phyloP scores from a whole-genome alignment of 2,888 invertebrate species.

The Metacarcinus magister region DNA sequence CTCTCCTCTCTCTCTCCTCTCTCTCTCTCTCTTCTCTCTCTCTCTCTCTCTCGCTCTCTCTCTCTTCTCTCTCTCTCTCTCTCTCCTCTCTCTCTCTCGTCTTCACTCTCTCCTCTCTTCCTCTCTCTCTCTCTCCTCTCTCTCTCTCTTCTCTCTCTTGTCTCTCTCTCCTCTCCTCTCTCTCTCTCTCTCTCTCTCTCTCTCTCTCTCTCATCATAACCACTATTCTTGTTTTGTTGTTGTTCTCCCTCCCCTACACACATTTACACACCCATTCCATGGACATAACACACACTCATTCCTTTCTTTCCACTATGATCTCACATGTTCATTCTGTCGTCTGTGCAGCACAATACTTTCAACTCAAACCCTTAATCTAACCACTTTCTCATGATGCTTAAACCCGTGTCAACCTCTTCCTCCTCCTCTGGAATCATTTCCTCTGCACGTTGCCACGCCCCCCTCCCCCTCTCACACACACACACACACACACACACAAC shows the following conservation, averaged over 20 bases:
- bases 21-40: no score
- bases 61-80: no score
- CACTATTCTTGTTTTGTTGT: background rate
- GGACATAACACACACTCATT: background rate
- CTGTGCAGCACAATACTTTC: background rate
- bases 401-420: background rate
- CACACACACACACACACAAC: background rate
- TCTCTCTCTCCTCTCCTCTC: no score
- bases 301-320: background rate
- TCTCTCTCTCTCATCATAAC: background rate
- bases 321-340: background rate
- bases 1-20: no score
- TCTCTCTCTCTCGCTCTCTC: no score
- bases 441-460: background rate
- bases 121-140: background rate
- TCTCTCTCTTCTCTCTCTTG: background rate
- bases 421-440: background rate
- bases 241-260: background rate
- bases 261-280: background rate
- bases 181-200: no score
- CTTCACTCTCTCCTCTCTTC: no score
- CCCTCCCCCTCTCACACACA: background rate
- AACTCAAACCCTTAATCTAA: background rate
- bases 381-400: background rate
- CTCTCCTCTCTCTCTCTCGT: no score